These are phyloP conservation scores for Drosophila mettleri DNA, from an alignment of 2,888 invertebrate genomes.

Conservation along the genomic window DNA sequence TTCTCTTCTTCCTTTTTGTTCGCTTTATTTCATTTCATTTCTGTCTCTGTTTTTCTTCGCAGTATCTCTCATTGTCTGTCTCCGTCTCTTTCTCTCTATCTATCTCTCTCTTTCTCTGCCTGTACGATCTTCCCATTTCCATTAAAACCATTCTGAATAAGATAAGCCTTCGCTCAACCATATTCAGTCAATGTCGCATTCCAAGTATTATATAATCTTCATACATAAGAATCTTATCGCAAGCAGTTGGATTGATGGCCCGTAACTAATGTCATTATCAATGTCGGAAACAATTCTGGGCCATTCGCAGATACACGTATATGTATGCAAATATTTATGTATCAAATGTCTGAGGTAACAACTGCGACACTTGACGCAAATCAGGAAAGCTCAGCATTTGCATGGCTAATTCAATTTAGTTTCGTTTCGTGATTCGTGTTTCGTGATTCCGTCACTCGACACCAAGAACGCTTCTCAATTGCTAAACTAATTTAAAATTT, in stretches of 20 bases:
- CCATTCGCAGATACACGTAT: too few species aligned
- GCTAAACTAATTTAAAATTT: constrained; percentile 81
- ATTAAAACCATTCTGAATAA: constrained; percentile 1
- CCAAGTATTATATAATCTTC: background rate
- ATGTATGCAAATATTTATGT: background rate
- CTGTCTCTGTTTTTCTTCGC: too few species aligned
- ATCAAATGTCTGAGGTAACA: constrained; percentile 39
- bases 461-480: constrained; percentile 67
- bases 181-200: background rate
- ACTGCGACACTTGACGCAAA: constrained; percentile 56
- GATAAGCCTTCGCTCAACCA: background rate
- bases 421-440: constrained; percentile 52
- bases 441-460: constrained; percentile 49
- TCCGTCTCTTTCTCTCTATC: too few species aligned
- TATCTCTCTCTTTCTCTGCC: background rate
- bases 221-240: background rate
- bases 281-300: constrained; percentile 1
- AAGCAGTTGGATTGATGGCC: background rate
- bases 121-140: too few species aligned
- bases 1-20: too few species aligned
- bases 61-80: too few species aligned
- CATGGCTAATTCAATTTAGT: constrained; percentile 83
- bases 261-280: constrained; percentile 1
- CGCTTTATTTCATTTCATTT: too few species aligned
- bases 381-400: constrained; percentile 73